Evolutionary conservation across 1,140 invertebrate genomes (phyloP), one percentile per base, ranked within the genome.

Genomic region (Patella vulgata): DNA sequence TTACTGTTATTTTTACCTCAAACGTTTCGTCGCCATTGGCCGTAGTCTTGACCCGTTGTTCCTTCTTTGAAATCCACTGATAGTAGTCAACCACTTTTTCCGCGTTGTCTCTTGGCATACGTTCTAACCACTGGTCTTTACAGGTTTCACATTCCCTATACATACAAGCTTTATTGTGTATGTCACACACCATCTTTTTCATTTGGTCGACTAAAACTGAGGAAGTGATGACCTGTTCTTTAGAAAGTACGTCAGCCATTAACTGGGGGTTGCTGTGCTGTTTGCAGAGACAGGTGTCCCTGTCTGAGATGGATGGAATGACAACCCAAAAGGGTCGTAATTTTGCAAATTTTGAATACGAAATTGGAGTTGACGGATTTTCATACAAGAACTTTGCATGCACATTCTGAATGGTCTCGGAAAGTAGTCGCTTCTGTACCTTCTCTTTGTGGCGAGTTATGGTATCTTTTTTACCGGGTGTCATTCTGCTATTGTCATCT

Each of bases 211-310:
- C 21, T 27, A 63, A 27, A 40, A 52, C 60, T 42, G 39, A 23
- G 4, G 55, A 58, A 28, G 33, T 31, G 9, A 63, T 43, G 11
- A 54, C 23, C 47, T 47, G 31, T 50, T 31, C 21, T 39, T 33
- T 44, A 23, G 42, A 25, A 8, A 63, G 44, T 23, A 30, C 36
- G 1, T 33, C 21, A 5, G 43, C 42, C 14, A 50, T 30, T 14
- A 63, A 50, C n/a, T 48, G 31, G 17, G 59, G 27, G 36, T 62
- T 68, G 8, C 63, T 60, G 48, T 68, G 66, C 19, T 51, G 44
- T 28, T 68, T 68, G 25, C 61, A 68, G 12, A 50, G 17, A 36
- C 61, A 68, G 3, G 66, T 68, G 2, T 55, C 46, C 36, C 48
- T 54, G 43, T 68, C 66, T n/a, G 30, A 14, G n/a, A 55, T 48